These are phyloP conservation scores for Poeciliopsis prolifica DNA, from an alignment of 2,113 vertebrate genomes.

Conservation along the genomic window DNA sequence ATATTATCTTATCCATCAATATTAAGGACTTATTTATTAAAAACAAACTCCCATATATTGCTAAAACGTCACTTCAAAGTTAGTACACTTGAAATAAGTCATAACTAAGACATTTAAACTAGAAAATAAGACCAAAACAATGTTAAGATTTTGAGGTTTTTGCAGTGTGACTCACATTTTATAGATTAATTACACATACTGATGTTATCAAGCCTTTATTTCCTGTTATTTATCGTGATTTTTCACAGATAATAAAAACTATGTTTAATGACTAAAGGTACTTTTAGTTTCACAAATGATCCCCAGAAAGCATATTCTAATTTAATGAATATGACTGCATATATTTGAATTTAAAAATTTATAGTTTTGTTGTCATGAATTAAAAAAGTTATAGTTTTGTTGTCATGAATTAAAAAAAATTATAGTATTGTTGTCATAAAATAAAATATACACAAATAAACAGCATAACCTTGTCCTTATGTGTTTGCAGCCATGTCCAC, in stretches of 20 bases:
- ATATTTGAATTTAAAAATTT: not conserved
- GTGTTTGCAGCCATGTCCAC: constrained; percentile 86
- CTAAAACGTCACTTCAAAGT: too few species aligned
- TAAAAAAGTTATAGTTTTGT: not conserved
- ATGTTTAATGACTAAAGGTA: too few species aligned
- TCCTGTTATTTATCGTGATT: not conserved
- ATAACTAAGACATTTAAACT: too few species aligned
- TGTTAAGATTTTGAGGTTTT: too few species aligned
- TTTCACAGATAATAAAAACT: not conserved
- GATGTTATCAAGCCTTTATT: not conserved
- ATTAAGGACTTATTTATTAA: too few species aligned
- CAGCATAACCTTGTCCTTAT: not conserved
- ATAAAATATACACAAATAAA: constrained; percentile 26
- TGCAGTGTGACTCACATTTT: too few species aligned
- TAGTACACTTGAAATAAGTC: too few species aligned
- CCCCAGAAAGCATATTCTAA: not conserved
- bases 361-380: not conserved
- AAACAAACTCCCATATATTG: too few species aligned
- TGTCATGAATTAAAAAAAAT: not conserved
- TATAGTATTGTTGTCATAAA: not conserved
- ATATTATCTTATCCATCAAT: too few species aligned
- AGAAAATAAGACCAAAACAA: too few species aligned
- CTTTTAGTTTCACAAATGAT: not conserved
- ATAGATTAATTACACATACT: not conserved
- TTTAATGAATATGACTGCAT: not conserved